Percentiles rank a stretch among this genome's conserved stretches.
Evolutionary conservation across 2,797 vertebrate species (phyloP).

Genomic region (Oophaga sylvatica): DNA sequence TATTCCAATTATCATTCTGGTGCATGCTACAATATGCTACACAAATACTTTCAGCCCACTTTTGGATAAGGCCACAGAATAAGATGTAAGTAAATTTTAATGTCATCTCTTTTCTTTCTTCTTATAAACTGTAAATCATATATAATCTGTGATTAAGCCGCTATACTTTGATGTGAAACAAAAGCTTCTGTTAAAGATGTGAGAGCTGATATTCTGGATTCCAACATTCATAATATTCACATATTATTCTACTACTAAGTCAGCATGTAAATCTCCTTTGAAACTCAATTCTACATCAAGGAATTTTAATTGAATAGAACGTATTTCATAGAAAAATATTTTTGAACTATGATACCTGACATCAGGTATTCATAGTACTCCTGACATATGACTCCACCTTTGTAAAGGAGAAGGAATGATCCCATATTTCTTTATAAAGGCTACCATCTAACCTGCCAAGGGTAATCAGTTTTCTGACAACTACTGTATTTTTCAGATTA

Average conservation of each 20-base stretch:
- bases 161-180: slow-evolving; percentile 33
- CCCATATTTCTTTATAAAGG: too few species aligned
- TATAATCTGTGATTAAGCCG: slow-evolving; percentile 19
- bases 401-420: too few species aligned
- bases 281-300: neutral
- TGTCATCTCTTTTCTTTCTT: slow-evolving; percentile 1
- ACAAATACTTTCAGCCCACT: neutral
- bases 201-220: slow-evolving; percentile 33
- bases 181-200: slow-evolving; percentile 24
- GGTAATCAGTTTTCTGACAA: too few species aligned
- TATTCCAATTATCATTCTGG: neutral
- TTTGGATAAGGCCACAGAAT: neutral
- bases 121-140: slow-evolving; percentile 18
- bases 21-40: too few species aligned
- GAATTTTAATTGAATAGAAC: slow-evolving; percentile 1
- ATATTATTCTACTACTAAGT: slow-evolving; percentile 6
- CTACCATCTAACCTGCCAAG: too few species aligned
- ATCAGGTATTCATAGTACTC: neutral
- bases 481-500: too few species aligned
- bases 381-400: neutral
- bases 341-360: neutral
- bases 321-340: neutral
- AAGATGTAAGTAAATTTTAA: slow-evolving; percentile 23
- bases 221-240: slow-evolving; percentile 16
- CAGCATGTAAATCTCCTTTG: slow-evolving; percentile 10